Base-by-base conservation (phyloP, 2,797 vertebrate genomes). In the Echiichthys vipera region DNA sequence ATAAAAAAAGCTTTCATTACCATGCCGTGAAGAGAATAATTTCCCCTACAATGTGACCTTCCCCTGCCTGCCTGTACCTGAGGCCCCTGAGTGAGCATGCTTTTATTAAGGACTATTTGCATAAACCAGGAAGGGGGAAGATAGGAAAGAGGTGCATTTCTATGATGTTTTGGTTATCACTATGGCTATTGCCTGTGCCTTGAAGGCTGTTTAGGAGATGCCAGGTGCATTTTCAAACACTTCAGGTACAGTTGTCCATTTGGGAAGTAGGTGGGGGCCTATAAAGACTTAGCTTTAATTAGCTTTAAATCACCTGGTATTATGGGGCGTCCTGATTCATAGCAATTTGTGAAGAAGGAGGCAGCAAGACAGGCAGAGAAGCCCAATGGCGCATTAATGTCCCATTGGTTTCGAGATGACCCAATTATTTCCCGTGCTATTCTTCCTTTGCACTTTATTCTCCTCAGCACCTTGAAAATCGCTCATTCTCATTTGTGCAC, bases 81-180 rank as follows among this genome's bases (percentile, higher is more conserved):
- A 80, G 84, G 87, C 89, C 82, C 84, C 75, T 67, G 87, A 84
- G 90, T 88, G 87, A 85, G 84, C 71, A 81, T 79, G 87, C 87
- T 91, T 93, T 91, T 91, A 93, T 93, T 92, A 88, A 80, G 66
- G 62, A 74, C 71, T 81, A 93, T 93, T 92, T 91, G 87, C 92
- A 94, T 90, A 85, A 90, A 89, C 77, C 8, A 30, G 74, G 63
- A 81, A 78, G 72, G 34, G 64, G 36, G 49, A 71, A 79, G 67
- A 73, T 5, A 4, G 49, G 49, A 65, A 73, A 74, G 82, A 55
- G 77, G 65, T 79, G 78, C 76, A 84, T 90, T 88, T 90, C 84
- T 85, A 77, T 74, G 71, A 84, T 81, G 83, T 85, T 90, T 86
- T 82, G 77, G 83, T 84, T 74, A 90, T 86, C 74, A 54, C 69